Conservation (phyloP, 2,797 vertebrate species). For the Anniella stebbinsi region DNA sequence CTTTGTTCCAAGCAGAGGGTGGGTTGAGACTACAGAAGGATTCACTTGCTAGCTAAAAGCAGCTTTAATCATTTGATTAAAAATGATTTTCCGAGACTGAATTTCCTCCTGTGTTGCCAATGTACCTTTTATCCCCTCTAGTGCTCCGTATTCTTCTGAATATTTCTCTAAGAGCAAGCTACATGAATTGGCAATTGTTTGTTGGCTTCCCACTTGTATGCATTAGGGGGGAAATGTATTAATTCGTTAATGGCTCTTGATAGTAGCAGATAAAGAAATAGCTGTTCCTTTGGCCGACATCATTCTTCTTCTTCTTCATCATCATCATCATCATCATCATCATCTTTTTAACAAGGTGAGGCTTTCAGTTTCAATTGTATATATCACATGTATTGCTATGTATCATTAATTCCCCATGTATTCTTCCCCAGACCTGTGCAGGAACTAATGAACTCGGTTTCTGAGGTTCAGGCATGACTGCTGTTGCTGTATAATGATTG, state of each 20-base stretch:
- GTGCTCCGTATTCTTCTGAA: not conserved
- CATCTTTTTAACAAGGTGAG: no score
- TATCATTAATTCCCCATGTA: not conserved
- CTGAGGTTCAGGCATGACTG: not conserved
- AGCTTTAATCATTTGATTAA: slow-evolving; percentile 13
- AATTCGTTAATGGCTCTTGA: not conserved
- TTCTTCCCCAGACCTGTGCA: not conserved
- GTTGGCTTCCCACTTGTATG: not conserved
- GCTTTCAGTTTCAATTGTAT: not conserved
- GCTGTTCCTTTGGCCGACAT: not conserved
- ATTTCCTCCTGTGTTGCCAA: slow-evolving; percentile 17
- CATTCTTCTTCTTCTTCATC: not conserved
- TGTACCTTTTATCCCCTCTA: not conserved
- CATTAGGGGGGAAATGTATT: not conserved
- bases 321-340: no score
- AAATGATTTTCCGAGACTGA: slow-evolving; percentile 18
- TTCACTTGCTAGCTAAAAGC: slow-evolving; percentile 18
- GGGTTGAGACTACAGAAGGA: not conserved
- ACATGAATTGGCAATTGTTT: not conserved
- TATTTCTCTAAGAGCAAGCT: not conserved
- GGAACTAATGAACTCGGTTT: not conserved
- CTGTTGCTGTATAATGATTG: no score
- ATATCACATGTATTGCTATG: not conserved
- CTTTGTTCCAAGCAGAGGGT: slow-evolving; percentile 3
- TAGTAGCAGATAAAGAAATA: not conserved